phyloP scores from a whole-genome alignment of 2,113 vertebrate genomes.

The Rallus limicola region DNA sequence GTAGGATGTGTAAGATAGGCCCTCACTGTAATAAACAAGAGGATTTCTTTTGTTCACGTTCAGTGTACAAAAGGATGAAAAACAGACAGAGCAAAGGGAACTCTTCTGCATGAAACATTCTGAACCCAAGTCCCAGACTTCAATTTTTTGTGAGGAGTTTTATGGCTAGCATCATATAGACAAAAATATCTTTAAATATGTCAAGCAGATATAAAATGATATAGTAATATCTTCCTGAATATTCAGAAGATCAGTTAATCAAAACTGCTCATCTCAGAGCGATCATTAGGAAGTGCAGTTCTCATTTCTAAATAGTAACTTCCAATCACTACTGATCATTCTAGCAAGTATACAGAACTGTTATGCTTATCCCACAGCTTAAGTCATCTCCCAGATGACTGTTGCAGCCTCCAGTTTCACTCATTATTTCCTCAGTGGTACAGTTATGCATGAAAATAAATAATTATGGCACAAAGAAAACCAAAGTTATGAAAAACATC shows the following conservation, averaged over 20 bases:
- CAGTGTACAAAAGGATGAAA: not conserved
- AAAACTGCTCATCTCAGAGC: constrained; percentile 11
- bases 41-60: not conserved
- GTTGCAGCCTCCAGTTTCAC: not conserved
- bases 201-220: not conserved
- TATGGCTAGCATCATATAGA: not conserved
- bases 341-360: not conserved
- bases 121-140: not conserved
- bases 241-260: constrained; percentile 16
- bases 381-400: not conserved
- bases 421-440: not conserved
- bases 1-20: not conserved
- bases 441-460: not conserved
- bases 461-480: not conserved
- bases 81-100: not conserved
- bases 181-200: not conserved
- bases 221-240: not conserved
- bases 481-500: not conserved
- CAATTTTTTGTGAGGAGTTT: not conserved
- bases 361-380: not conserved
- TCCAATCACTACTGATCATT: not conserved
- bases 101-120: not conserved
- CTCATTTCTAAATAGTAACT: not conserved
- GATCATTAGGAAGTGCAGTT: not conserved
- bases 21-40: not conserved